These are phyloP conservation scores for Salmo trutta DNA, from an alignment of 2,797 vertebrate species.

Conservation along the genomic window DNA sequence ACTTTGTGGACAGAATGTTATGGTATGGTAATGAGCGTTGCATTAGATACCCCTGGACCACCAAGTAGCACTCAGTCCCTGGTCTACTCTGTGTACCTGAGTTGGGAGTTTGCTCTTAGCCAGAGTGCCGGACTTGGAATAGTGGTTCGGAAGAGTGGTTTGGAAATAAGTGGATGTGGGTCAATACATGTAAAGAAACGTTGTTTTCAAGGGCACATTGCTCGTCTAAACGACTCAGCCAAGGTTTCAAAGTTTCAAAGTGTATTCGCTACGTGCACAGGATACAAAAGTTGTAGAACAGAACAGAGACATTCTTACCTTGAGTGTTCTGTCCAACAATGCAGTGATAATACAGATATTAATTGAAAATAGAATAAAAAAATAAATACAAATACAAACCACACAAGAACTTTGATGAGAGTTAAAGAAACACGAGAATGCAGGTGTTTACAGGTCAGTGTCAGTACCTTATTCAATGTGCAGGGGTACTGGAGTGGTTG, in stretches of 20 bases:
- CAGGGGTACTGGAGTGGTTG: no score
- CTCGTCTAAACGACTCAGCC: neutral
- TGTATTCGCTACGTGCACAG: no score
- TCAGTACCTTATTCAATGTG: no score
- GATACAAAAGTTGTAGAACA: no score
- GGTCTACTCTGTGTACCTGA: conserved; percentile 1
- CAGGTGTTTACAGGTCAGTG: no score
- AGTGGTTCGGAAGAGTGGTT: neutral
- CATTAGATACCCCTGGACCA: neutral
- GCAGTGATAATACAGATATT: no score
- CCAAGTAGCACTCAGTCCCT: neutral
- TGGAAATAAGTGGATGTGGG: neutral
- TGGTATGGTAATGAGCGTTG: neutral
- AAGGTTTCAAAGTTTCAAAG: neutral
- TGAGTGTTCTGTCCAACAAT: no score
- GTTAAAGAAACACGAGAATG: no score
- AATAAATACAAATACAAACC: no score
- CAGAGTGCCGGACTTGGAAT: neutral
- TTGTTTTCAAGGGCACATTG: neutral
- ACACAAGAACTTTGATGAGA: no score
- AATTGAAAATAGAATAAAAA: no score
- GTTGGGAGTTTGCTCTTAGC: neutral
- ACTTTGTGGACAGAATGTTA: neutral
- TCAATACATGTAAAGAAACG: neutral
- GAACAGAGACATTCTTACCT: no score